These are phyloP conservation scores for Aporophyla nigra DNA, from an alignment of 2,888 invertebrate genomes.

Conservation along the genomic window DNA sequence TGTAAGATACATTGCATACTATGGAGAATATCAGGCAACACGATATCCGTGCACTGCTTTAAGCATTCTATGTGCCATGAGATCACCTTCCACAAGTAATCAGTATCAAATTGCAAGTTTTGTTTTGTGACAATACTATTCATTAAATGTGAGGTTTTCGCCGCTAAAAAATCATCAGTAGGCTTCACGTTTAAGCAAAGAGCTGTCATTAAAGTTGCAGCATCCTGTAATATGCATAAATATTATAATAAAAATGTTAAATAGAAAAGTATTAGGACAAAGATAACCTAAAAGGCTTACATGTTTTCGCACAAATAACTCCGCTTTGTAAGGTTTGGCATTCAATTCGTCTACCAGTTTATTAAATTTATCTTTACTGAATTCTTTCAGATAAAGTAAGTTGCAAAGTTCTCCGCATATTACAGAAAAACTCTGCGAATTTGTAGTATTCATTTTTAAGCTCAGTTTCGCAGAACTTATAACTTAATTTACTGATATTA, in stretches of 20 bases:
- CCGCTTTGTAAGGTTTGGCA: constrained; percentile 90
- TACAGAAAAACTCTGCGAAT: constrained; percentile 77
- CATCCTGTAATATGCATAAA: constrained; percentile 76
- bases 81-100: constrained; percentile 79
- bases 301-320: constrained; percentile 85
- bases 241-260: not conserved
- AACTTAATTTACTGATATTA: not conserved
- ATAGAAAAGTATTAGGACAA: constrained; percentile 8
- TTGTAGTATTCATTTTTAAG: constrained; percentile 70
- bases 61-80: constrained; percentile 87
- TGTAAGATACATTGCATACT: constrained; percentile 85
- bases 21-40: constrained; percentile 85
- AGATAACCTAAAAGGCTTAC: constrained; percentile 78
- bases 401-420: constrained; percentile 83
- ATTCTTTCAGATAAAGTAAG: constrained; percentile 81
- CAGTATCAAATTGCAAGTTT: constrained; percentile 83
- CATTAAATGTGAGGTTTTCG: constrained; percentile 91
- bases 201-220: constrained; percentile 77
- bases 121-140: constrained; percentile 90
- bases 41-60: constrained; percentile 81
- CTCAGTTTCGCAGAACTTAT: not conserved
- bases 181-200: constrained; percentile 83
- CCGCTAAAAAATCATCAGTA: constrained; percentile 89
- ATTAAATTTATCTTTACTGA: constrained; percentile 88
- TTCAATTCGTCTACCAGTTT: constrained; percentile 92